Conservation (phyloP, 2,113 vertebrate species). For the Perognathus longimembris region DNA sequence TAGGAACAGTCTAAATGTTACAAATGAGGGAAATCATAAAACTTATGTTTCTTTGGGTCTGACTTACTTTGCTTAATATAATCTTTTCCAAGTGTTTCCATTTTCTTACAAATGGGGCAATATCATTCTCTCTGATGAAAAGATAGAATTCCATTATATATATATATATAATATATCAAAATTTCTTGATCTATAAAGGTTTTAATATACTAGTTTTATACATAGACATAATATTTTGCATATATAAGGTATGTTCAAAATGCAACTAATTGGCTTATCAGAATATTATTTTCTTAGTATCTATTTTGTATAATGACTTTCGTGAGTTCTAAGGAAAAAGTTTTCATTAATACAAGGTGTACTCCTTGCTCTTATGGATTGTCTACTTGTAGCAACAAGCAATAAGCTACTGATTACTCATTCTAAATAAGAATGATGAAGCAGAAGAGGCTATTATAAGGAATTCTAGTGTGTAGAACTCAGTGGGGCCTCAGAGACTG, state of each 20-base stretch:
- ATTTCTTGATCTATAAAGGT: too few species aligned
- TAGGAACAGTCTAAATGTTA: too few species aligned
- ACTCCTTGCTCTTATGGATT: neutral
- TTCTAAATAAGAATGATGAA: constrained; percentile 1
- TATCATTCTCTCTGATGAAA: too few species aligned
- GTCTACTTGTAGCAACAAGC: neutral
- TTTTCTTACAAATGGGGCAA: too few species aligned
- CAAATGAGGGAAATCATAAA: too few species aligned
- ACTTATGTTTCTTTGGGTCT: too few species aligned
- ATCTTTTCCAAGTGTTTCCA: too few species aligned
- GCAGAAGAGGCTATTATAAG: neutral
- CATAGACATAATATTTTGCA: neutral
- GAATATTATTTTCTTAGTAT: neutral
- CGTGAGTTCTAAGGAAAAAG: constrained; percentile 39
- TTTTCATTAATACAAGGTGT: neutral
- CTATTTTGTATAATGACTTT: neutral
- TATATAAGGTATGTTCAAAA: neutral
- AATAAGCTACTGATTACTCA: neutral
- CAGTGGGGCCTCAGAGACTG: neutral
- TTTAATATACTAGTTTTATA: neutral
- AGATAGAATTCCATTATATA: too few species aligned
- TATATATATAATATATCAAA: too few species aligned
- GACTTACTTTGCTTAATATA: too few species aligned
- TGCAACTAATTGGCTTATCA: neutral
- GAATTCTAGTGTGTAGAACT: neutral